These are phyloP conservation scores for Catocala sponsa DNA, from an alignment of 2,888 invertebrate species.

Conservation along the genomic window DNA sequence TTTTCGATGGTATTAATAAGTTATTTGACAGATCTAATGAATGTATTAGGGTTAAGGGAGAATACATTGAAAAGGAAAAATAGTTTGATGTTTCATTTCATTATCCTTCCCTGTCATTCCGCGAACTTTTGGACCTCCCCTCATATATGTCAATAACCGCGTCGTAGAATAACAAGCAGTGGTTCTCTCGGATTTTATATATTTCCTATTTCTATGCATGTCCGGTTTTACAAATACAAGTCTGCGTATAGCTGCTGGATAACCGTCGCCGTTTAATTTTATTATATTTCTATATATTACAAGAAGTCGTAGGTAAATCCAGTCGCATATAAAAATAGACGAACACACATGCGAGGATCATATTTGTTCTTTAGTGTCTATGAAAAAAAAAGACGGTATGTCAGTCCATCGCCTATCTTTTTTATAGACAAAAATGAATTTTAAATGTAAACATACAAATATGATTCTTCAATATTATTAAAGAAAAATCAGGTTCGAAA, in stretches of 20 bases:
- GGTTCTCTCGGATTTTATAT: no score
- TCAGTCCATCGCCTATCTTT: conserved; percentile 18
- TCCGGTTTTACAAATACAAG: background rate
- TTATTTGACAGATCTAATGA: no score
- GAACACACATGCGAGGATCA: conserved; percentile 55
- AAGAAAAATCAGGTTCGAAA: conserved; percentile 37
- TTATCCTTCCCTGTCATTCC: no score
- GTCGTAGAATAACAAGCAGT: no score
- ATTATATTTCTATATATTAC: conserved; percentile 36
- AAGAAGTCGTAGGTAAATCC: conserved; percentile 47
- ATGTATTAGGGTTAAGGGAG: no score
- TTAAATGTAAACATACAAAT: conserved; percentile 36
- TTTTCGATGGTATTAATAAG: no score
- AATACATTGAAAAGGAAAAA: no score
- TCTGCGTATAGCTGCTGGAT: conserved; percentile 32
- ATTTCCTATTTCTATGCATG: background rate
- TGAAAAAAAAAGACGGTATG: conserved; percentile 20
- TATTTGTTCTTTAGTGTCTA: conserved; percentile 41
- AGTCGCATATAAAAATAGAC: conserved; percentile 47
- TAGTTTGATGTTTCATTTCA: no score
- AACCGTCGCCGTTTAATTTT: conserved; percentile 42
- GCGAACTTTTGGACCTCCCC: no score
- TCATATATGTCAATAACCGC: no score
- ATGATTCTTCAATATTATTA: conserved; percentile 35
- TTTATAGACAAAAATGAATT: conserved; percentile 30